phyloP scores from a whole-genome alignment of 2,113 vertebrate species.

The Cnemophilus loriae region DNA sequence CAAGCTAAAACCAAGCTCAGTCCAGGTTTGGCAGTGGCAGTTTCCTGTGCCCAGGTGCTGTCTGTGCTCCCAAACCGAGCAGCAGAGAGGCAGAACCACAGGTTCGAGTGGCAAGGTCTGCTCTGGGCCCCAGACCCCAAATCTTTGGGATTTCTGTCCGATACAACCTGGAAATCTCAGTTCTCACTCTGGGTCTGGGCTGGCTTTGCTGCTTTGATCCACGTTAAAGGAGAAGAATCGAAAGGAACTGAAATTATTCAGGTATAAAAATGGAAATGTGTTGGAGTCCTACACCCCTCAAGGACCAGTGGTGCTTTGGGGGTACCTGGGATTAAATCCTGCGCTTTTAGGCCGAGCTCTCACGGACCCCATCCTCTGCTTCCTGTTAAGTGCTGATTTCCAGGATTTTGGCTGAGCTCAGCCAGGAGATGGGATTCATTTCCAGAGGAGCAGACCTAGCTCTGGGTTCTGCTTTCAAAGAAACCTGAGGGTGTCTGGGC shows the following conservation, averaged over 20 bases:
- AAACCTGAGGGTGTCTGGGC: background rate
- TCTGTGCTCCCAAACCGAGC: background rate
- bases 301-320: background rate
- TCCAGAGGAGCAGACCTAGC: background rate
- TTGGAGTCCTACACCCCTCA: background rate
- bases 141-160: background rate
- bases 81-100: background rate
- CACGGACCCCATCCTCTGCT: background rate
- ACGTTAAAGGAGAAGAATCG: background rate
- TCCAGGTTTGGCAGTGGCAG: background rate
- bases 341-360: background rate
- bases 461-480: constrained; percentile 1
- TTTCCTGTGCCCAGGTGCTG: background rate
- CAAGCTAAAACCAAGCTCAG: background rate
- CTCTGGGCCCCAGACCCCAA: background rate
- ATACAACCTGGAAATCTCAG: background rate
- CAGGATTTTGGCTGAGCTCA: background rate
- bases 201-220: background rate
- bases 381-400: background rate
- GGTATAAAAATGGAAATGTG: background rate
- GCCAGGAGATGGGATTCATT: background rate
- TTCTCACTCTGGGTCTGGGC: background rate
- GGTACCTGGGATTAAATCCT: background rate
- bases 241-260: background rate
- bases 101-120: background rate